phyloP scores from a whole-genome alignment of 2,797 vertebrate species.

The Schizopygopsis pylzovi region DNA sequence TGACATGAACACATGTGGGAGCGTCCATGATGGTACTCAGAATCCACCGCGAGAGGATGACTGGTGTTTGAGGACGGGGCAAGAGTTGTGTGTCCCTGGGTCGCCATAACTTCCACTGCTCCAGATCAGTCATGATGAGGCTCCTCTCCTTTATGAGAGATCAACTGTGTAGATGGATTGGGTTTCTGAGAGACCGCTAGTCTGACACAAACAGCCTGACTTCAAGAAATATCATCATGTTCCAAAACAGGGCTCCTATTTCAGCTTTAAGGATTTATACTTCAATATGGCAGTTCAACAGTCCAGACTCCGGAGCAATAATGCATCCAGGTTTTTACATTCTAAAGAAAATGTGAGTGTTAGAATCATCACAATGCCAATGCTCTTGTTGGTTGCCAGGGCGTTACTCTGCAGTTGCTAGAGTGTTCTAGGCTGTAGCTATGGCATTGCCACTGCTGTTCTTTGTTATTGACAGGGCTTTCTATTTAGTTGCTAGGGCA shows the following conservation, averaged over 20 bases:
- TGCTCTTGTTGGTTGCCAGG: not conserved
- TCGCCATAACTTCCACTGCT: conserved; percentile 70
- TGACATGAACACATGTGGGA: conserved; percentile 45
- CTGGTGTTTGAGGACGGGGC: conserved; percentile 56
- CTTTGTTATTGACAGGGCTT: not conserved
- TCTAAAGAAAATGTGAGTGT: not conserved
- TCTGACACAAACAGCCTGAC: conserved; percentile 28
- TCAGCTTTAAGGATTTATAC: conserved; percentile 6
- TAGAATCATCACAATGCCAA: too few species aligned
- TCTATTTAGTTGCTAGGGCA: not conserved
- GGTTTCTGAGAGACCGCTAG: conserved; percentile 71
- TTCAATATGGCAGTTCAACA: not conserved
- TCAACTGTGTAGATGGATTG: conserved; percentile 69
- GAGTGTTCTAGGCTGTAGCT: too few species aligned
- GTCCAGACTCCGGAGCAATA: not conserved
- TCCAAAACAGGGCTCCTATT: not conserved
- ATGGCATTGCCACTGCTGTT: not conserved
- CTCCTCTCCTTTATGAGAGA: conserved; percentile 73
- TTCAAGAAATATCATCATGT: not conserved
- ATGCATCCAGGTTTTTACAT: not conserved
- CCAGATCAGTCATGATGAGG: conserved; percentile 71
- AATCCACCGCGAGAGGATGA: conserved; percentile 63
- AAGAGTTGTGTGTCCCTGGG: conserved; percentile 76
- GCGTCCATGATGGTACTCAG: conserved; percentile 44
- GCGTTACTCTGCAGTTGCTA: not conserved